These are phyloP conservation scores for Aptenodytes patagonicus DNA, from an alignment of 2,113 vertebrate species.

Conservation along the genomic window DNA sequence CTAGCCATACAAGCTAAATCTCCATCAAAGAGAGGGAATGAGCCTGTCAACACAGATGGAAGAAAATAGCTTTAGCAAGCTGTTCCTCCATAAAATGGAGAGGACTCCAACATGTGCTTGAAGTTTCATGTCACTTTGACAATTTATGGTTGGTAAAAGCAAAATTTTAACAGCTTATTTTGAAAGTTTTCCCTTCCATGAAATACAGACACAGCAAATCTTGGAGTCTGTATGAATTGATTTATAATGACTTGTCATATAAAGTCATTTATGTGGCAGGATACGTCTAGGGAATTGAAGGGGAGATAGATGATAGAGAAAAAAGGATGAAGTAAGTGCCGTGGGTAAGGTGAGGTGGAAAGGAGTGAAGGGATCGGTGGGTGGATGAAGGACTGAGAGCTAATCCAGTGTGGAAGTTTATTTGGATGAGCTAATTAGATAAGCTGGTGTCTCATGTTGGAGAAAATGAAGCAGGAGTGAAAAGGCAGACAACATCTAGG, in stretches of 20 bases:
- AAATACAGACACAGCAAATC: not conserved
- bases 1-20: fast-evolving
- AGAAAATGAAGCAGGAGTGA: not conserved
- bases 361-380: not conserved
- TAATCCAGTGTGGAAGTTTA: not conserved
- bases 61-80: not conserved
- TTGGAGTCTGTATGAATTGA: not conserved
- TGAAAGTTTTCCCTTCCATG: not conserved
- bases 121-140: not conserved
- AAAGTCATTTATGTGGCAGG: no score
- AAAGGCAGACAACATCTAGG: not conserved
- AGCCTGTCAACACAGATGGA: not conserved
- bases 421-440: not conserved
- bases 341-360: not conserved
- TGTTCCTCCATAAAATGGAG: not conserved
- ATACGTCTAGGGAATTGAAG: not conserved
- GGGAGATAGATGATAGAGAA: not conserved
- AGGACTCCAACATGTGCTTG: not conserved
- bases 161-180: not conserved
- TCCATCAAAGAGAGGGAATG: not conserved
- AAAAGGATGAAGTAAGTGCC: not conserved
- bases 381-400: not conserved
- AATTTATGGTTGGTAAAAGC: not conserved
- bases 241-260: not conserved
- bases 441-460: not conserved